phyloP scores from a whole-genome alignment of 2,113 vertebrate species.

The Vidua macroura region DNA sequence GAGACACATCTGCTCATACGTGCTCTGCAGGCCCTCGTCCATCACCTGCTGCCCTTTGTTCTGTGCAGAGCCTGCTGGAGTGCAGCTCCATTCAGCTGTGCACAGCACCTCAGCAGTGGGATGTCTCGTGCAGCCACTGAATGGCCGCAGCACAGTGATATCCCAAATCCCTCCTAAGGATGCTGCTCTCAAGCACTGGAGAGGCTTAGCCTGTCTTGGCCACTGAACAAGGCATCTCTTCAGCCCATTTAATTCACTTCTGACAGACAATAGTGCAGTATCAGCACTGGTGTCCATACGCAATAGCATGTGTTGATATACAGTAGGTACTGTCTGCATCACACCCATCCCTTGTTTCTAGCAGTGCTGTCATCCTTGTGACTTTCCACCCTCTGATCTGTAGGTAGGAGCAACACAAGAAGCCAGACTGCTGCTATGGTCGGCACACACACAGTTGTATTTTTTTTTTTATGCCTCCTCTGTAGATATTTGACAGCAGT shows the following conservation, averaged over 20 bases:
- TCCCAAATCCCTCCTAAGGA: neutral
- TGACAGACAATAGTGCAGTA: neutral
- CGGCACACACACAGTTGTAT: neutral
- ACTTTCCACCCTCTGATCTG: neutral
- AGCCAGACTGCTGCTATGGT: neutral
- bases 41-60: conserved; percentile 36
- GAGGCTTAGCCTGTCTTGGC: neutral
- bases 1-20: neutral
- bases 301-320: accelerated
- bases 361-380: neutral
- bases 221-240: neutral
- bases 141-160: neutral
- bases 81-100: neutral
- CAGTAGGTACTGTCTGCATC: neutral
- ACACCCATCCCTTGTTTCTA: neutral
- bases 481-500: neutral
- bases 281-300: neutral
- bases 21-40: neutral
- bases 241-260: neutral
- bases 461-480: neutral
- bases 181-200: neutral
- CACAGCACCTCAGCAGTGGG: neutral
- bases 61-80: neutral
- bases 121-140: neutral
- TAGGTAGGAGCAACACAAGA: neutral